A percentile compares a stretch with the other conserved stretches of the same genome.
Evolutionary conservation across 2,888 invertebrate species (phyloP).

Genomic region (Bombylius discolor): DNA sequence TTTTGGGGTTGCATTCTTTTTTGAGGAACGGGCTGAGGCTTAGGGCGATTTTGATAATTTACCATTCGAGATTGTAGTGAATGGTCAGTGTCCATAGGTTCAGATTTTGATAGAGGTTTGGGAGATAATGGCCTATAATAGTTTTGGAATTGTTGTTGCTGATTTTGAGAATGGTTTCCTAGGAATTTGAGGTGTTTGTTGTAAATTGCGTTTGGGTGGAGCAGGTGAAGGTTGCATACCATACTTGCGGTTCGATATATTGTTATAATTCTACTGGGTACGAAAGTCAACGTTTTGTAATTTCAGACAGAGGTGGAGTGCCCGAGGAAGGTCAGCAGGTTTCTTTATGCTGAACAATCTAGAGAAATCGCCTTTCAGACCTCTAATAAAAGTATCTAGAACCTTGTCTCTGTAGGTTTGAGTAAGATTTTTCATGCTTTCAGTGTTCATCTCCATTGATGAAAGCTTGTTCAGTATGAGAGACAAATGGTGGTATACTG

Average conservation of each 20-base stretch:
- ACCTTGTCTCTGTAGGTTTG: constrained; percentile 14
- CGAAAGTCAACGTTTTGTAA: background rate
- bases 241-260: background rate
- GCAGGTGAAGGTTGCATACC: background rate
- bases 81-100: constrained; percentile 11
- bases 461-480: too few species aligned
- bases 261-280: background rate
- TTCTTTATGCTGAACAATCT: constrained; percentile 3
- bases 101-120: constrained; percentile 8
- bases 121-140: constrained; percentile 1
- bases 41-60: constrained; percentile 10
- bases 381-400: constrained; percentile 15
- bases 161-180: background rate
- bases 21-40: background rate
- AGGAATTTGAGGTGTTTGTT: background rate
- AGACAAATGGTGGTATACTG: too few species aligned
- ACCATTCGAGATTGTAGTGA: constrained; percentile 7
- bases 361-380: constrained; percentile 12
- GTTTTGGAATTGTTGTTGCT: background rate
- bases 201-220: constrained; percentile 1
- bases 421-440: constrained; percentile 10
- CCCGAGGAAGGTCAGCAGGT: background rate
- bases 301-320: background rate
- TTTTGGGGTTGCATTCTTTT: background rate
- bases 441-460: constrained; percentile 13